These are phyloP conservation scores for Cranoglanis bouderius DNA, from an alignment of 2,113 vertebrate genomes.

Conservation along the genomic window DNA sequence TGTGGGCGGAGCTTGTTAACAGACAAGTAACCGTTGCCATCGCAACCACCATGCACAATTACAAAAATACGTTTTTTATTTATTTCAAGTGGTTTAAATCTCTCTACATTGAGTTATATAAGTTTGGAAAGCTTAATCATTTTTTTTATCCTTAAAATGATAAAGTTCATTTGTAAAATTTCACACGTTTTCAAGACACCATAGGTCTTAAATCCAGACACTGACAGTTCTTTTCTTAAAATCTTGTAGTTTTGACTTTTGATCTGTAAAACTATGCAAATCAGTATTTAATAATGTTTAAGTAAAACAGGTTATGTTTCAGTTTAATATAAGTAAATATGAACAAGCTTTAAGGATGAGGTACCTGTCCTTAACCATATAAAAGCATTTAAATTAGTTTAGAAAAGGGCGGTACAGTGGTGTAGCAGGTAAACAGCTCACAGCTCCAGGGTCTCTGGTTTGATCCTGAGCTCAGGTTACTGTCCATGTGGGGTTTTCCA, in stretches of 20 bases:
- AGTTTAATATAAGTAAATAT: background rate
- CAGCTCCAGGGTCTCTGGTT: background rate
- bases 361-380: background rate
- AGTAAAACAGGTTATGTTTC: background rate
- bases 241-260: background rate
- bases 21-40: background rate
- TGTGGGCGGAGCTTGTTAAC: slow-evolving; percentile 8
- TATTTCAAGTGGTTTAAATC: background rate
- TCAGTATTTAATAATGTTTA: background rate
- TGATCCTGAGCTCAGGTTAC: background rate
- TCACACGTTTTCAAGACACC: background rate
- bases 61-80: background rate
- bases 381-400: background rate
- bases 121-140: background rate
- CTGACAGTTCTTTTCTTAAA: background rate
- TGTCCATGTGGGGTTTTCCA: background rate
- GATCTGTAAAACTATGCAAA: background rate
- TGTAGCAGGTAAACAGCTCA: background rate
- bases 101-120: background rate
- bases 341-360: background rate
- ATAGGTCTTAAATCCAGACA: background rate
- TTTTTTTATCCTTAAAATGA: background rate
- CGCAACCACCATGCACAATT: background rate
- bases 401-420: background rate
- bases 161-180: background rate